Evolutionary conservation across 2,888 invertebrate genomes (phyloP).

Genomic region (Drosophila cognata): DNA sequence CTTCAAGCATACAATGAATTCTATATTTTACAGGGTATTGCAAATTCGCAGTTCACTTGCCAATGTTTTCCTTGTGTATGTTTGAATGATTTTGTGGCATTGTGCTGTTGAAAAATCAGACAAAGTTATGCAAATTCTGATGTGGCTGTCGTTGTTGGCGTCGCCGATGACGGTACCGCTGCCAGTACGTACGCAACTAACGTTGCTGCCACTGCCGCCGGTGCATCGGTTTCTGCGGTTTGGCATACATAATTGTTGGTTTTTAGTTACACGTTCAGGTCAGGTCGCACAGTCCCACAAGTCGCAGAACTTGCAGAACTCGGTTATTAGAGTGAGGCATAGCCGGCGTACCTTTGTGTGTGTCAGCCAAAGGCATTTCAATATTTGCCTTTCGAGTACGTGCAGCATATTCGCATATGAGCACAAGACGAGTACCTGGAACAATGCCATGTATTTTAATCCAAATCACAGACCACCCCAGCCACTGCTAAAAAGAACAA

Average conservation of each 20-base stretch:
- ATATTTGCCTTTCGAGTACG: constrained; percentile 26
- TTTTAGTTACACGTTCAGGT: constrained; percentile 73
- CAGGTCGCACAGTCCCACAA: constrained; percentile 33
- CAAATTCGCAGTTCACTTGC: not conserved
- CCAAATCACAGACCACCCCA: constrained; percentile 46
- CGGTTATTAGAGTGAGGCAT: constrained; percentile 40
- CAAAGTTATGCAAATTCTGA: constrained; percentile 79
- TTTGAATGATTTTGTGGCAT: constrained; percentile 77
- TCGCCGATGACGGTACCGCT: constrained; percentile 23
- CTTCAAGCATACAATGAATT: no score
- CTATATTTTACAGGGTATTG: constrained; percentile 21
- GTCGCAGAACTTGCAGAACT: constrained; percentile 25
- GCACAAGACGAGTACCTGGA: not conserved
- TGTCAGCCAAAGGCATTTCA: constrained; percentile 32
- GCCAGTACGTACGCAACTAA: not conserved
- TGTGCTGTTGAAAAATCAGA: constrained; percentile 73
- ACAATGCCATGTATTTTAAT: constrained; percentile 53
- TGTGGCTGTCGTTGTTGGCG: constrained; percentile 55
- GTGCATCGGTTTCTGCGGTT: constrained; percentile 75
- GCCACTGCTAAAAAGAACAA: constrained; percentile 35
- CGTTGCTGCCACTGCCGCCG: constrained; percentile 35
- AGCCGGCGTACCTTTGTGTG: constrained; percentile 12
- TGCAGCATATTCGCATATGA: not conserved
- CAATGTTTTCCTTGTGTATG: constrained; percentile 38
- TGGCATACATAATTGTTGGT: constrained; percentile 79